Evolutionary conservation across 92 coral and sea anemone genomes (phyloP), one percentile per base, ranked within the genome.

Genomic region (Epizoanthus ramosus): DNA sequence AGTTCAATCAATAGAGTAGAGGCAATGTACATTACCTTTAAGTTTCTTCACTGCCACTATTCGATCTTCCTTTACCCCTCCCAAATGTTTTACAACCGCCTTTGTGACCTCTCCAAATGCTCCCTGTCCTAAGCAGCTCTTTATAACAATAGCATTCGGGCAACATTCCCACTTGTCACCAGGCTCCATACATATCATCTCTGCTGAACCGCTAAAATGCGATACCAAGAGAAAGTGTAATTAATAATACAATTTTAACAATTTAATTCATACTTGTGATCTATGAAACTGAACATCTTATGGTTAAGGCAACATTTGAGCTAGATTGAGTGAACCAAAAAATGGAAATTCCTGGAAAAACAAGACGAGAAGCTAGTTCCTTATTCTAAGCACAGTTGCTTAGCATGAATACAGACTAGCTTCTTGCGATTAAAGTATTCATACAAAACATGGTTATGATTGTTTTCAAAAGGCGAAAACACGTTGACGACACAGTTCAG

Each of bases 51-150:
- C 89, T 56, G 89, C 89, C 10, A 80, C 89, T 31, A 50, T 70
- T 28, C 68, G 57, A 22, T 50, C 71, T 14, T 61, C 89, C n/a
- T 71, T 22, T 1, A 5, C 17, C 9, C 85, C 74, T 24, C 68
- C 64, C 52, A 79, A 23, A 39, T 65, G 85, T 23, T 4, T 19
- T 28, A 47, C 81, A 67, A 47, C 74, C 18, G 89, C 89, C 59
- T 86, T 86, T 80, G 80, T 79, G 24, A 86, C 89, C 57, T 86
- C 89, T 17, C 89, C 89, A 53, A 86, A 86, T 9, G 80, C 69
- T 8, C 89, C 89, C 4, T 73, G 81, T n/a, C 89, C 89, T 53
- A 86, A 74, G 45, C 56, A 19, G 28, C 10, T 73, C 45, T 53
- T 84, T 1, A 61, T 65, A 21, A 33, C 52, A 24, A 86, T 69